Evolutionary conservation across 1,140 invertebrate genomes (phyloP).

Genomic region (Lycorma delicatula): DNA sequence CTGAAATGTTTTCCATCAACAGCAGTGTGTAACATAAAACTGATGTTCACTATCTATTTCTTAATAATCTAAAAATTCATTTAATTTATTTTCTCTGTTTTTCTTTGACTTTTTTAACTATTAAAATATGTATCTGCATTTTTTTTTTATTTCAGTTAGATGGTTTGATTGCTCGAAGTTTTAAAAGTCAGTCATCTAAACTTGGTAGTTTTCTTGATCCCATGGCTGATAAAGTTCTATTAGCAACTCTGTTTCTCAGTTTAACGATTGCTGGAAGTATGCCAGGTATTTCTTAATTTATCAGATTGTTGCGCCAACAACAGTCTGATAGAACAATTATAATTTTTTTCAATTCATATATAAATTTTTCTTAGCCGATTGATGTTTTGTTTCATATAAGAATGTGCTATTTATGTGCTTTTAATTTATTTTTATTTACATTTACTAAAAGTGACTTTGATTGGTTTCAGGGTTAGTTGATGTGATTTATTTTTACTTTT

Average conservation of each 20-base stretch:
- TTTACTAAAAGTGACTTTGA: too few species aligned
- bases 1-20: too few species aligned
- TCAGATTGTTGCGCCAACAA: slow-evolving; percentile 14
- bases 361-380: not conserved
- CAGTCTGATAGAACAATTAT: not conserved
- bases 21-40: not conserved
- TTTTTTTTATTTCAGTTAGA: slow-evolving; percentile 59
- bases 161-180: slow-evolving; percentile 91
- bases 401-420: too few species aligned
- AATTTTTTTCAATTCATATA: not conserved
- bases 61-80: not conserved
- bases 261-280: slow-evolving; percentile 78
- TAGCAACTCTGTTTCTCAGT: slow-evolving; percentile 79
- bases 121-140: slow-evolving; percentile 10
- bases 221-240: slow-evolving; percentile 91
- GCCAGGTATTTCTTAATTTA: slow-evolving; percentile 46
- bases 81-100: not conserved
- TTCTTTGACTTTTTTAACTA: not conserved
- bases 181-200: slow-evolving; percentile 81
- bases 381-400: too few species aligned
- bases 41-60: not conserved
- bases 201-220: slow-evolving; percentile 95
- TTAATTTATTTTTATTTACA: too few species aligned
- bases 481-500: too few species aligned
- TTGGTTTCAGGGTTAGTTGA: too few species aligned